A percentile compares a stretch with the other conserved stretches of the same genome.
These are phyloP conservation scores for Drosophila jambulina DNA, from an alignment of 1,140 invertebrate species.

Conservation along the genomic window DNA sequence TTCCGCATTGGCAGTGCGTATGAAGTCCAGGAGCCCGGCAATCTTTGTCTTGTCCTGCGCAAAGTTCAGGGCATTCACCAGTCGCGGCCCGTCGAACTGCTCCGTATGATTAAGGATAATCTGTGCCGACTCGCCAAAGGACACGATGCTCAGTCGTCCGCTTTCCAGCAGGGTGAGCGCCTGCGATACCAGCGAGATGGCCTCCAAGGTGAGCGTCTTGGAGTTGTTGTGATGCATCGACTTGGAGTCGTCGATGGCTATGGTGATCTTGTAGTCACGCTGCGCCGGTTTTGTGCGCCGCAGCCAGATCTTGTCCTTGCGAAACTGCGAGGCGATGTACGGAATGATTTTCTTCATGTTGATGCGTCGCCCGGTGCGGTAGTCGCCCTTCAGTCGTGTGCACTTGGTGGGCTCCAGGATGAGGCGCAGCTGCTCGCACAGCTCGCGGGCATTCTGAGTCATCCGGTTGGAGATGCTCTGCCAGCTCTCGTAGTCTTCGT, in stretches of 20 bases:
- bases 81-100: constrained; percentile 93
- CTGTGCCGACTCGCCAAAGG: constrained; percentile 95
- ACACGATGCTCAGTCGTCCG: constrained; percentile 95
- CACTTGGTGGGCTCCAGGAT: constrained; percentile 98
- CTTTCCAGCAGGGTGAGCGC: constrained; percentile 97
- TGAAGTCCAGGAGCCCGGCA: constrained; percentile 92
- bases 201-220: constrained; percentile 97
- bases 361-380: constrained; percentile 97
- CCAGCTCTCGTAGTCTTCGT: constrained; percentile 82
- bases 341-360: constrained; percentile 99
- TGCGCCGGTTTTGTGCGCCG: constrained; percentile 97
- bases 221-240: constrained; percentile 96
- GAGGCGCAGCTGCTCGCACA: constrained; percentile 97
- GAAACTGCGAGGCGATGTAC: constrained; percentile 99
- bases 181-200: constrained; percentile 94
- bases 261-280: constrained; percentile 97
- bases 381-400: constrained; percentile 95
- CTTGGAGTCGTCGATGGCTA: constrained; percentile 99
- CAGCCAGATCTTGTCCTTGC: constrained; percentile 99
- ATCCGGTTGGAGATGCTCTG: constrained; percentile 80
- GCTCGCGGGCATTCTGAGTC: constrained; percentile 89
- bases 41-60: constrained; percentile 93
- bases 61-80: constrained; percentile 92
- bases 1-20: constrained; percentile 89
- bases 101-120: constrained; percentile 94